Evolutionary conservation across 1,140 invertebrate genomes (phyloP), one percentile per base, ranked within the genome.

Genomic region (Paraescarpia echinospica): DNA sequence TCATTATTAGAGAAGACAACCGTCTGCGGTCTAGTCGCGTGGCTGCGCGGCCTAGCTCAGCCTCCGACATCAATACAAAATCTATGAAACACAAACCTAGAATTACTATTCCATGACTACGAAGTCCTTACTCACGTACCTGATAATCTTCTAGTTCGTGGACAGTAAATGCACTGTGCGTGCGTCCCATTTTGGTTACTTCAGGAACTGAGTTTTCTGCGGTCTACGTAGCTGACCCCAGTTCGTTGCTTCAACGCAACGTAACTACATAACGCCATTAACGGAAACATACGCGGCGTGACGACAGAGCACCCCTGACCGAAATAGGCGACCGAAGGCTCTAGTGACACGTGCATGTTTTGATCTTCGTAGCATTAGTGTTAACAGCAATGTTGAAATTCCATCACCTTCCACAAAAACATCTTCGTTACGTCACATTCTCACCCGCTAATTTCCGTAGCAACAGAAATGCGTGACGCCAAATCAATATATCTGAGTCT

Each of bases 141-240:
- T 98, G 97, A 96, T 98, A 98, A 96, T 98, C 98, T 96, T 98
- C 98, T 33, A 98, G 96, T 96, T 98, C 98, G 96, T 98, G 98
- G 94, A 98, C 98, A 2, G 97, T 97, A 96, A 98, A 98, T 94
- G 93, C 94, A 93, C 94, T 95, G 18, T 94, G 77, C 94, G 93
- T 77, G 92, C 93, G 77, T n/a, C 95, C 95, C 95, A 95, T 95
- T 91, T 93, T 94, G 8, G 33, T 9, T 89, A 9, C 34, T 34
- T 92, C 18, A 9, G 14, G 90, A 22, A 77, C 59, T 22, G 14
- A 77, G 59, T 77, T 41, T 41, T 41, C 41, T 4, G 41, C 59
- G 22, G 59, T 77, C 59, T 18, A 77, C 59, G 8, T 77, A 6
- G 14, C 27, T 6, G 59, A 77, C 59, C 59, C 59, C 22, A 77